These are phyloP conservation scores for Trichopoda pennipes DNA, from an alignment of 2,888 invertebrate species.

Conservation along the genomic window DNA sequence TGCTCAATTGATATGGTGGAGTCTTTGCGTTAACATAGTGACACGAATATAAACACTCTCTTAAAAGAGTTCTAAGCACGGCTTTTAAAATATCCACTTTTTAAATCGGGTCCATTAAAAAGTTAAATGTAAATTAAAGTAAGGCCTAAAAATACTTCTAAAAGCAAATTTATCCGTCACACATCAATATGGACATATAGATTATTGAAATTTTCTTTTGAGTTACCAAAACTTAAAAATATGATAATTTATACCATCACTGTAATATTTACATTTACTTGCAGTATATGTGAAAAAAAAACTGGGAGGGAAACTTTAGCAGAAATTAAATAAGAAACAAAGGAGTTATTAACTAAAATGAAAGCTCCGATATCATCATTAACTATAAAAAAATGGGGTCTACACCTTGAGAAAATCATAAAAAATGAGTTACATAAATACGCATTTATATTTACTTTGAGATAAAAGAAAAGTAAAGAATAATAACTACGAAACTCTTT, in stretches of 20 bases:
- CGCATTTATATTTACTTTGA: constrained; percentile 43
- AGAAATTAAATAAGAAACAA: constrained; percentile 40
- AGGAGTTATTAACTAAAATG: constrained; percentile 45
- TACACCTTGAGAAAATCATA: constrained; percentile 58
- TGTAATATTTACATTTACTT: constrained; percentile 54
- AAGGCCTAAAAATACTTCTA: too few species aligned
- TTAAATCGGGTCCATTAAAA: too few species aligned
- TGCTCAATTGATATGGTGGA: too few species aligned
- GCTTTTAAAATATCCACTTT: too few species aligned
- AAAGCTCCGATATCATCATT: constrained; percentile 51
- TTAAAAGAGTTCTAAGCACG: too few species aligned
- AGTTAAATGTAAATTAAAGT: too few species aligned
- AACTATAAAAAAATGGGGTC: constrained; percentile 40
- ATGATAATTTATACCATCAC: not conserved
- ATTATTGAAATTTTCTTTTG: too few species aligned
- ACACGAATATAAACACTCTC: too few species aligned
- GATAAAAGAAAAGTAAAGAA: constrained; percentile 32
- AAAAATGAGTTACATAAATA: constrained; percentile 26
- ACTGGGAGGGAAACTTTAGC: constrained; percentile 52
- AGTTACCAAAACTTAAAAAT: not conserved
- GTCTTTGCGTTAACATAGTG: too few species aligned
- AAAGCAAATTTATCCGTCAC: too few species aligned
- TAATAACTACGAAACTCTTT: constrained; percentile 24
- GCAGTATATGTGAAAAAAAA: constrained; percentile 20
- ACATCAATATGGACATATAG: too few species aligned